Percentiles rank a stretch among this genome's conserved stretches.
These are phyloP conservation scores for Pseudobourletiella spinata DNA, from an alignment of 1,140 invertebrate genomes.

Conservation along the genomic window DNA sequence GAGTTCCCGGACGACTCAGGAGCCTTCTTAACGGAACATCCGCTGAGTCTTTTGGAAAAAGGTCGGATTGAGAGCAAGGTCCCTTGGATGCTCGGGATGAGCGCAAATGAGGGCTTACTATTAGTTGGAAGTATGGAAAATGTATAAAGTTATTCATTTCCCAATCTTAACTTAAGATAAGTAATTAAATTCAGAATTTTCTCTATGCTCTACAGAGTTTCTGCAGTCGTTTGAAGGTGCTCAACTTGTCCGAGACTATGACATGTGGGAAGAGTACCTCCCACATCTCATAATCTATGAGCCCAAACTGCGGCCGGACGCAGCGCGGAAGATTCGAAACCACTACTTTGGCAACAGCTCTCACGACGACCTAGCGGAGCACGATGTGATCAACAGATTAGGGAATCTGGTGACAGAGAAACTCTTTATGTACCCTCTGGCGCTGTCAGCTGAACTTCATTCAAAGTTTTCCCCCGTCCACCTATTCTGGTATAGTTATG, in stretches of 20 bases:
- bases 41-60: not conserved
- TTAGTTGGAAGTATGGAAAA: not conserved
- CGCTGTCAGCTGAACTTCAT: not conserved
- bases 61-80: slow-evolving; percentile 33
- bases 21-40: slow-evolving; percentile 1
- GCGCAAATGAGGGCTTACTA: not conserved
- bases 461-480: not conserved
- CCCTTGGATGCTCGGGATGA: slow-evolving; percentile 11
- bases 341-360: not conserved
- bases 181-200: not conserved
- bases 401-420: not conserved
- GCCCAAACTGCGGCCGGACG: not conserved
- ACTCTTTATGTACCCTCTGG: not conserved
- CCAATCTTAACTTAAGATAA: not conserved
- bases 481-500: not conserved
- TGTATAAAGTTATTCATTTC: not conserved
- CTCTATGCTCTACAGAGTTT: not conserved
- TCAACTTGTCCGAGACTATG: too few relatives aligned
- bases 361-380: not conserved
- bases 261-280: not conserved
- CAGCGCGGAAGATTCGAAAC: not conserved
- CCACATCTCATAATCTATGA: not conserved
- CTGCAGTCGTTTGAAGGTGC: too few relatives aligned
- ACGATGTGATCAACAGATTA: not conserved
- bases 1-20: not conserved